Percentiles rank a stretch among this genome's conserved stretches.
Conservation (phyloP, 2,888 invertebrate species). For the Cheilosia vulpina region DNA sequence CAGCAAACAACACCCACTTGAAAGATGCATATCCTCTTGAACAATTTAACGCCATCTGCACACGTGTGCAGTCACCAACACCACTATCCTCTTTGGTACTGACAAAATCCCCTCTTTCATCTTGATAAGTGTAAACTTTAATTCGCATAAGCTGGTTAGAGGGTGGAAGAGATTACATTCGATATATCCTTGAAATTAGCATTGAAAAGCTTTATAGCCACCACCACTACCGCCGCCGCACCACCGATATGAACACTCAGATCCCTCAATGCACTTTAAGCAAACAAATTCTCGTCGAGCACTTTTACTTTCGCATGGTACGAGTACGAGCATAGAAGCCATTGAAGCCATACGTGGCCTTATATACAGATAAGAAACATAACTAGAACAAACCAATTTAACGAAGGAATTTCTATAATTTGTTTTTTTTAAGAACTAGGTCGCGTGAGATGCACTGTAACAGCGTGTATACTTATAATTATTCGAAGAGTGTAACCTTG, state of each 20-base stretch:
- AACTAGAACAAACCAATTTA: slow-evolving; percentile 73
- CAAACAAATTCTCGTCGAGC: slow-evolving; percentile 56
- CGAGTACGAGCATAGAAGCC: slow-evolving; percentile 21
- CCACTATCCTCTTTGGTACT: slow-evolving; percentile 4
- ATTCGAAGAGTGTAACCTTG: slow-evolving; percentile 30
- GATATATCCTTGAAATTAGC: slow-evolving; percentile 75
- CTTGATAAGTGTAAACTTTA: slow-evolving; percentile 65
- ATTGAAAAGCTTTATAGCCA: slow-evolving; percentile 63
- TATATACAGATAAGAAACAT: slow-evolving; percentile 60
- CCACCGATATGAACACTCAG: slow-evolving; percentile 12
- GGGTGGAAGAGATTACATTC: slow-evolving; percentile 64
- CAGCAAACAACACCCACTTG: slow-evolving; percentile 7
- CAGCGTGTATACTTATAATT: background rate
- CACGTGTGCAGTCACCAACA: slow-evolving; percentile 30
- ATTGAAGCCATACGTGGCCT: slow-evolving; percentile 71
- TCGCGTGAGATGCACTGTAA: slow-evolving; percentile 38
- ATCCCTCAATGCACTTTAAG: slow-evolving; percentile 45
- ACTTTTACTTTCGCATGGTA: slow-evolving; percentile 65
- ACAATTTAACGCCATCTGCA: slow-evolving; percentile 29
- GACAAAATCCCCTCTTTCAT: slow-evolving; percentile 36
- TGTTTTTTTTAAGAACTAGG: slow-evolving; percentile 49
- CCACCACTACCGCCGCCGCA: background rate
- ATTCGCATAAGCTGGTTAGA: slow-evolving; percentile 61
- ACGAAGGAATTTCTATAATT: slow-evolving; percentile 46
- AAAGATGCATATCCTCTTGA: slow-evolving; percentile 49